Conservation (phyloP, 2,888 invertebrate genomes). For the Gari tellinella region DNA sequence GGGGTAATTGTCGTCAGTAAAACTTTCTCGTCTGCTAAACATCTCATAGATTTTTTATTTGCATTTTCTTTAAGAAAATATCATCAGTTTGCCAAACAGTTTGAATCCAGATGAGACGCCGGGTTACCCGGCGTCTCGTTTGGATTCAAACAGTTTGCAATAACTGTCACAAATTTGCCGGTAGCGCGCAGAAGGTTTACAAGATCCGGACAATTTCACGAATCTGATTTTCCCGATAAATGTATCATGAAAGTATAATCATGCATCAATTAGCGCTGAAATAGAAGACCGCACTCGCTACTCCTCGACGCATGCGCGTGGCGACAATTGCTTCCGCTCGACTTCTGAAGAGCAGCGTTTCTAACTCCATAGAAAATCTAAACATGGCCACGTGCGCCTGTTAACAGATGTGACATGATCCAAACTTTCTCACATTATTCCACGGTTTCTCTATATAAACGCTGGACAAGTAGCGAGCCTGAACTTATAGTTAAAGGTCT, state of each 20-base stretch:
- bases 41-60: no score
- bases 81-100: no score
- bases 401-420: constrained; percentile 46
- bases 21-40: no score
- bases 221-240: constrained; percentile 45
- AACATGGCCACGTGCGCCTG: constrained; percentile 45
- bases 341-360: constrained; percentile 39
- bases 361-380: constrained; percentile 37
- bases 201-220: constrained; percentile 16
- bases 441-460: constrained; percentile 28
- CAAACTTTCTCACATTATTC: constrained; percentile 56
- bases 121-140: no score
- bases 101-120: no score
- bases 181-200: no score
- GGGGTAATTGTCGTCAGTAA: no score
- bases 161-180: no score
- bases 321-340: constrained; percentile 49
- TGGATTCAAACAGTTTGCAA: no score
- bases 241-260: constrained; percentile 55
- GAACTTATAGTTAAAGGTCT: no score
- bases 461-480: no score
- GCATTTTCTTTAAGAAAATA: no score
- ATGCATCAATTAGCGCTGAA: constrained; percentile 50
- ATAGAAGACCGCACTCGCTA: constrained; percentile 42
- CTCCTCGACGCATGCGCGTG: constrained; percentile 54